Evolutionary conservation across 2,797 vertebrate genomes (phyloP), one percentile per base, ranked within the genome.

Genomic region (Meriones psammophilus): DNA sequence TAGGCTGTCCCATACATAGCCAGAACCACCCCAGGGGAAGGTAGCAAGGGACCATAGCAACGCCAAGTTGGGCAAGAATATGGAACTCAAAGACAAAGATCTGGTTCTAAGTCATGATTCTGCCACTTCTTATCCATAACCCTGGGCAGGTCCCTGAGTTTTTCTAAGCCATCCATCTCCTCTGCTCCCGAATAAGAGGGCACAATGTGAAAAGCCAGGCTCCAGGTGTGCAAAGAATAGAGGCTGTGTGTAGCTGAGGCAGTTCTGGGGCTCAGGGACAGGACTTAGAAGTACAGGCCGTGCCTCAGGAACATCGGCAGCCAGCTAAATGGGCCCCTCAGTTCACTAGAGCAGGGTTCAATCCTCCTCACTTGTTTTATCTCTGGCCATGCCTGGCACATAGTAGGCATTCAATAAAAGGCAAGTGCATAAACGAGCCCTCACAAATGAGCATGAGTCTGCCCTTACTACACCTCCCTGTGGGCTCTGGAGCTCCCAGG

Each of bases 101-200:
- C 12, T 26, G 7, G 30, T 30, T 58, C 13, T 24, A 14, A 46
- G 9, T 85, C 68, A 26, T 9, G 14, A 58, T 71, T 56, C 81
- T 17, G 42, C 20, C 89, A 26, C 36, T 91, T 89, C 92, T 56
- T 17, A 58, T 79, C 20, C 26, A 15, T 69, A 60, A 66, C 26
- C 30, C 88, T 71, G 62, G 60, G 68, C 39, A 94, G 39, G 64
- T 85, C 86, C n/a, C 8, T 66, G 66, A 42, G 28, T 26, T 92
- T 84, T 69, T 68, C 71, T 56, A 24, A 77, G 62, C 60, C 66
- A 60, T n/a, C 17, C 6, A 3, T 78, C 87, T 77, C 13, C n/a
- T 92, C 69, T 36, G 79, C 22, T 26, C 20, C 5, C 10, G 22
- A 54, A 33, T 60, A 88, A 64, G 56, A 77, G 73, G 33, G 18